Evolutionary conservation across 2,113 vertebrate genomes (phyloP), one percentile per base, ranked within the genome.

Genomic region (Polyodon spathula): DNA sequence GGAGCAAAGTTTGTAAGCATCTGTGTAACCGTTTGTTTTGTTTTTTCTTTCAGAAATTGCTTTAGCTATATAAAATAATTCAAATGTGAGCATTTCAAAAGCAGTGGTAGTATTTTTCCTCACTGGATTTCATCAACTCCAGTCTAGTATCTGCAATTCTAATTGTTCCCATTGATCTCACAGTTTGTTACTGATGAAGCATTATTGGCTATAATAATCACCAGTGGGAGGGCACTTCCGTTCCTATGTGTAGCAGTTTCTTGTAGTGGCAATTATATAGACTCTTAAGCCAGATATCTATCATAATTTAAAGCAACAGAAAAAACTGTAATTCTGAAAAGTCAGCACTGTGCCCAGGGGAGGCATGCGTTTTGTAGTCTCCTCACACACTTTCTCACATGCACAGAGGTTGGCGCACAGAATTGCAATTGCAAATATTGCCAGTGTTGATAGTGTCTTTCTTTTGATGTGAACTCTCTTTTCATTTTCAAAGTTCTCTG

Each of bases 131-230:
- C 37, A 44, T 14, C 11, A 39, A 6, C 53, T 52, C 54, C 55
- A 50, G 59, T 40, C 59, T 58, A 63, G 60, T 63, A 65, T 69
- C 65, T 39, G 54, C 50, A 58, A 56, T 64, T 71, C 46, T 74
- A 75, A 77, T 77, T 71, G 65, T 64, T 64, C 61, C 44, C 15
- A 38, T 76, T 78, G 65, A 62, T 53, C 38, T 51, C 54, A 50
- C 53, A 12, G 60, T 63, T 70, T 66, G 65, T 61, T 66, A 62
- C 56, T 58, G 63, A 51, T 62, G 69, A 61, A 65, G 38, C 66
- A 62, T 65, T 64, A 62, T 58, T 54, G 59, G 48, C 55, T 42
- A 6, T 56, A 8, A 51, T 48, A 17, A 5, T 37, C 16, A 14
- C 17, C 61, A 53, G 48, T 4, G 58, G 51, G 37, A 38, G 17